phyloP scores from a whole-genome alignment of 2,797 vertebrate species.

The Arnoldichthys spilopterus region DNA sequence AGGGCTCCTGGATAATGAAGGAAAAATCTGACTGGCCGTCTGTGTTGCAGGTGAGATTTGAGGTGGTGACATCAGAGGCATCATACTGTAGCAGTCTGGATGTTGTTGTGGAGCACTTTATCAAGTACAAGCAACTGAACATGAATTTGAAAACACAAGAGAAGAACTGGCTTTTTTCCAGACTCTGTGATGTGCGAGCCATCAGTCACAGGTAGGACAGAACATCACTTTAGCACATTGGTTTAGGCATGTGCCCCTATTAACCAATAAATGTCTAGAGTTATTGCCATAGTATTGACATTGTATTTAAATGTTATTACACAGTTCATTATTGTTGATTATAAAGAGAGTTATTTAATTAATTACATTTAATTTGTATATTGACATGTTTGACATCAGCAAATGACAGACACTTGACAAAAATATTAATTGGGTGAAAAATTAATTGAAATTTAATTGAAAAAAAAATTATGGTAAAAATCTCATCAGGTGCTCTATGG shows the following conservation, averaged over 20 bases:
- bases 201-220: constrained; percentile 87
- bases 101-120: constrained; percentile 93
- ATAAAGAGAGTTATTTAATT: no score
- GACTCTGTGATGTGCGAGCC: constrained; percentile 87
- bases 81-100: constrained; percentile 94
- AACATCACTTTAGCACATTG: background rate
- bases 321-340: no score
- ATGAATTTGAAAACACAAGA: constrained; percentile 85
- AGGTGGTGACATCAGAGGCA: constrained; percentile 93
- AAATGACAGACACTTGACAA: no score
- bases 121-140: constrained; percentile 82
- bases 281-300: no score
- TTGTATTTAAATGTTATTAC: no score
- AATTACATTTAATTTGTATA: no score
- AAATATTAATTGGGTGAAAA: no score
- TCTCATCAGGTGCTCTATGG: no score
- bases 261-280: background rate
- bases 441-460: no score
- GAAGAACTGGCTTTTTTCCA: constrained; percentile 95
- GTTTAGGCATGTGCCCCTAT: background rate
- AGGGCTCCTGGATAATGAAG: background rate
- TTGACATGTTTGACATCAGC: no score
- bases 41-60: constrained; percentile 88
- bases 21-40: constrained; percentile 1
- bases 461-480: no score